phyloP scores from a whole-genome alignment of 1,140 invertebrate species.

The Listronotus oregonensis region DNA sequence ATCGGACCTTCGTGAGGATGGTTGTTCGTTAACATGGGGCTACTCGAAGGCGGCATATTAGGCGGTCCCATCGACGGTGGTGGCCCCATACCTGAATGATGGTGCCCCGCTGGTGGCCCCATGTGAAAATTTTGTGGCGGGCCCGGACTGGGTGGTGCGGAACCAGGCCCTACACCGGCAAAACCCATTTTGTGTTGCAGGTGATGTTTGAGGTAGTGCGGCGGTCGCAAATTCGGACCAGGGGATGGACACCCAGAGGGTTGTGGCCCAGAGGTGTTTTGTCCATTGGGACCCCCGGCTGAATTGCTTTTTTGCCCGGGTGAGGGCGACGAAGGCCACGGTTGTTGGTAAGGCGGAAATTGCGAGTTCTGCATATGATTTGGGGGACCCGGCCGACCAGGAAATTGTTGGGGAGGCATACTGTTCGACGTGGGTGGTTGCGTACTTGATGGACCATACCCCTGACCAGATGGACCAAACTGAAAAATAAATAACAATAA shows the following conservation, averaged over 20 bases:
- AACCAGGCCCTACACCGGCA: constrained; percentile 57
- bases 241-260: constrained; percentile 50
- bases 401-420: constrained; percentile 58
- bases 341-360: constrained; percentile 59
- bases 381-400: constrained; percentile 59
- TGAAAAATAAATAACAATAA: constrained; percentile 18
- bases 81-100: constrained; percentile 58
- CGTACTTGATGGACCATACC: constrained; percentile 55
- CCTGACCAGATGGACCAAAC: constrained; percentile 54
- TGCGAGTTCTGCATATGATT: constrained; percentile 61
- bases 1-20: constrained; percentile 63
- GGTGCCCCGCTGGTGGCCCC: constrained; percentile 61
- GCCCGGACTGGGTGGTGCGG: constrained; percentile 61
- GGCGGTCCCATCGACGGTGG: constrained; percentile 63
- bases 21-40: constrained; percentile 55
- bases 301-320: constrained; percentile 37
- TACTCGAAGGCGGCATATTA: constrained; percentile 54
- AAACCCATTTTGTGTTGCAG: constrained; percentile 68
- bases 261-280: constrained; percentile 46
- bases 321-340: constrained; percentile 49
- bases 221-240: constrained; percentile 57
- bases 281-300: constrained; percentile 23
- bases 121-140: constrained; percentile 65
- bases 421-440: constrained; percentile 52
- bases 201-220: constrained; percentile 72